Percentiles rank a stretch among this genome's conserved stretches.
Conservation (phyloP, 2,797 vertebrate species). For the Sebastes hubbsi region DNA sequence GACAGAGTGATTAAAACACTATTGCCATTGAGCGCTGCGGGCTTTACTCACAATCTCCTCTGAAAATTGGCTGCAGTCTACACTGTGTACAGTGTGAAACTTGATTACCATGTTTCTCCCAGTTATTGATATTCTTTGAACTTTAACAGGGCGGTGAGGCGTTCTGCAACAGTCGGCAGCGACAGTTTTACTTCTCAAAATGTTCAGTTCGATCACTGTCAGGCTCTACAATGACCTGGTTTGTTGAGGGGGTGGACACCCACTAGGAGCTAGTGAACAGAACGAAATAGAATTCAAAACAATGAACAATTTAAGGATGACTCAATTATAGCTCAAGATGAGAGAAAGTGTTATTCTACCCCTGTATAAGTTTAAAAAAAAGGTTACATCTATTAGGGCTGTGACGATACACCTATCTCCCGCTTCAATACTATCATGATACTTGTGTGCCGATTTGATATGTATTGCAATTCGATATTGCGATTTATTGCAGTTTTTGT, state of each 20-base stretch:
- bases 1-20: conserved; percentile 78
- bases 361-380: fast-evolving
- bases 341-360: not conserved
- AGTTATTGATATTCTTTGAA: conserved; percentile 70
- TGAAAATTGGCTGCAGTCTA: conserved; percentile 53
- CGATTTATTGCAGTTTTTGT: too few species aligned
- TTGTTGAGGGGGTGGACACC: not conserved
- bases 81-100: conserved; percentile 42
- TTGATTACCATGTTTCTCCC: conserved; percentile 62
- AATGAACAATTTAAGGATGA: not conserved
- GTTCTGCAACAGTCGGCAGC: conserved; percentile 7
- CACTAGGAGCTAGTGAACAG: not conserved
- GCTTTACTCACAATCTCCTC: conserved; percentile 62
- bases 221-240: conserved; percentile 2
- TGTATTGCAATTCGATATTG: fast-evolving
- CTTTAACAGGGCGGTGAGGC: conserved; percentile 37
- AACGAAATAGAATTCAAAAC: conserved; percentile 2
- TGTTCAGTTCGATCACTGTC: conserved; percentile 53
- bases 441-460: too few species aligned
- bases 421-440: too few species aligned
- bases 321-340: not conserved
- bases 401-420: too few species aligned
- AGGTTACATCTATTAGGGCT: not conserved
- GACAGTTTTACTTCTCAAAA: conserved; percentile 23
- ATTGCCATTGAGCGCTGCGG: conserved; percentile 52